Percentiles rank a stretch among this genome's conserved stretches.
Conservation (phyloP, 2,797 vertebrate genomes). For the Arctocebus calabarensis region DNA sequence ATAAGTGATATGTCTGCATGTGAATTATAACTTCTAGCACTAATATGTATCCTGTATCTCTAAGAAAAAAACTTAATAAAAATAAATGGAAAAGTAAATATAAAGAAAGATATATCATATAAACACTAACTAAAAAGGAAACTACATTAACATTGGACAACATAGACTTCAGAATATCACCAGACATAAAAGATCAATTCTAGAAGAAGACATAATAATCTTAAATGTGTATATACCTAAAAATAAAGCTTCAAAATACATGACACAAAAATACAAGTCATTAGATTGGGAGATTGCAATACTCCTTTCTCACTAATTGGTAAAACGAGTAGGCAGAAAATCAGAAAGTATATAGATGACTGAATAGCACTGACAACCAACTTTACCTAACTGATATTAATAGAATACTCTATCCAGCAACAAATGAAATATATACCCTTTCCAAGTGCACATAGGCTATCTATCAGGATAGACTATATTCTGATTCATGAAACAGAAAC, state of each 20-base stretch:
- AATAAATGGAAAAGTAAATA: constrained; percentile 33
- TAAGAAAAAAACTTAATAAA: not conserved
- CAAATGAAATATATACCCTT: not conserved
- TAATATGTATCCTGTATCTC: not conserved
- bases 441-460: not conserved
- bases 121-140: constrained; percentile 20
- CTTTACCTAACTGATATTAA: constrained; percentile 5
- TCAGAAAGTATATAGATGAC: not conserved
- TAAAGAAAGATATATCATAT: not conserved
- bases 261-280: constrained; percentile 3
- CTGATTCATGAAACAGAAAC: not conserved
- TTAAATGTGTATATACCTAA: not conserved
- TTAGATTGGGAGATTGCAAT: not conserved
- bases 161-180: not conserved
- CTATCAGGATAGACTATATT: not conserved
- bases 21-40: constrained; percentile 33
- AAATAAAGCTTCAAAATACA: constrained; percentile 8
- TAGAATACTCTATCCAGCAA: not conserved
- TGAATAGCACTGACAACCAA: not conserved
- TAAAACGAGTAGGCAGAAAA: not conserved
- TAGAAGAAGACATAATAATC: not conserved
- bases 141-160: constrained; percentile 3
- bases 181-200: not conserved
- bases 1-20: constrained; percentile 1
- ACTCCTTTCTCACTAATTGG: not conserved